Percentiles rank a stretch among this genome's conserved stretches.
phyloP scores from a whole-genome alignment of 2,113 vertebrate species.

The Oncorhynchus nerka region DNA sequence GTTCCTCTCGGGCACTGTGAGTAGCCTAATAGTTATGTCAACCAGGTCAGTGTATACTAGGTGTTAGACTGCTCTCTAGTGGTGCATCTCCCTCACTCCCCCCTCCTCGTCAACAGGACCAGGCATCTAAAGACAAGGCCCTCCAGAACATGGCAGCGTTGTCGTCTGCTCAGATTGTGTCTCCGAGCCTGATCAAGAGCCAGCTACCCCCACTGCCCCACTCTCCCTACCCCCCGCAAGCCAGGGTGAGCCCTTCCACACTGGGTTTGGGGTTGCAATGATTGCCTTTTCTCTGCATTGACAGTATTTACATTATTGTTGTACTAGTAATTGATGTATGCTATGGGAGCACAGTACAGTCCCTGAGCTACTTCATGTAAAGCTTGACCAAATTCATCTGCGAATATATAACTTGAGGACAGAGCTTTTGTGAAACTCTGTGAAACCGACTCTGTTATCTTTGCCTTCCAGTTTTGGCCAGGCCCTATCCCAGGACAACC shows the following conservation, averaged over 20 bases:
- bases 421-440: too few relatives aligned
- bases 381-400: too few relatives aligned
- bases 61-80: slow-evolving; percentile 37
- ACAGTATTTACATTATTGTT: neutral
- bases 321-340: neutral
- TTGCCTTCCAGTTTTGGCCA: slow-evolving; percentile 86
- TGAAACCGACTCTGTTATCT: slow-evolving; percentile 9
- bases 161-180: slow-evolving; percentile 96
- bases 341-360: neutral
- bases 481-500: slow-evolving; percentile 90
- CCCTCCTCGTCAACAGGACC: slow-evolving; percentile 77
- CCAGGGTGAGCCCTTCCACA: slow-evolving; percentile 77
- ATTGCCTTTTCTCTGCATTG: neutral
- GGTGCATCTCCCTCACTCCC: slow-evolving; percentile 21
- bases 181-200: slow-evolving; percentile 91
- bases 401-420: too few relatives aligned
- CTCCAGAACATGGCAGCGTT: slow-evolving; percentile 97
- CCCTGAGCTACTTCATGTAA: too few relatives aligned
- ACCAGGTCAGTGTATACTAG: neutral
- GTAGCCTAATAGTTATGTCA: too few relatives aligned
- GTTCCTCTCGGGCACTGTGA: too few relatives aligned
- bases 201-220: slow-evolving; percentile 86
- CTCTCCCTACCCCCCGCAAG: slow-evolving; percentile 82
- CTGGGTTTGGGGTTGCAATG: neutral
- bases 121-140: slow-evolving; percentile 97